phyloP scores from a whole-genome alignment of 2,888 invertebrate genomes.

The Parelbella ahira region DNA sequence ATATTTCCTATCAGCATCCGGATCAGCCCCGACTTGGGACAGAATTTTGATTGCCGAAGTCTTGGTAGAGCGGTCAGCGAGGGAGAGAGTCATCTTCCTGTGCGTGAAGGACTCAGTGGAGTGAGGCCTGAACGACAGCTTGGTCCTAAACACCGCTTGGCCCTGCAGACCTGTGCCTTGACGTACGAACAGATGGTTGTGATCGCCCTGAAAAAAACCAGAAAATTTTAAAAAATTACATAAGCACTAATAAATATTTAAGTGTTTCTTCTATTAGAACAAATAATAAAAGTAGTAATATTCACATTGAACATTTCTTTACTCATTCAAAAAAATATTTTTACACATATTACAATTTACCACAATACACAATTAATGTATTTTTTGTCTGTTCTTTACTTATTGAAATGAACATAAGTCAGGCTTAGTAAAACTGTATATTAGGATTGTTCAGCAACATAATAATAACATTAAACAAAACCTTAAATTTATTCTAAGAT shows the following conservation, averaged over 20 bases:
- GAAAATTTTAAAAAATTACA: too few species aligned
- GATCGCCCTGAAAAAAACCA: constrained; percentile 89
- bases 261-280: neutral
- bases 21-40: constrained; percentile 95
- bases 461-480: too few species aligned
- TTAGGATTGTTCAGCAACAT: too few species aligned
- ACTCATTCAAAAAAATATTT: too few species aligned
- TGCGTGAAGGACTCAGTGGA: constrained; percentile 99
- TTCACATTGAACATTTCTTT: too few species aligned
- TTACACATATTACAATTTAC: too few species aligned
- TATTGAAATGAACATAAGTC: too few species aligned
- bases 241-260: neutral
- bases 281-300: too few species aligned
- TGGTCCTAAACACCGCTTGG: constrained; percentile 97
- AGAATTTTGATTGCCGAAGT: constrained; percentile 97
- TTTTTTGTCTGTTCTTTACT: too few species aligned
- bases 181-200: constrained; percentile 98
- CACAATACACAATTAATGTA: too few species aligned
- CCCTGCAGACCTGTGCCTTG: constrained; percentile 99
- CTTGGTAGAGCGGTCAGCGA: constrained; percentile 97
- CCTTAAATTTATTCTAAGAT: too few species aligned
- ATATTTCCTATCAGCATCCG: constrained; percentile 94
- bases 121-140: constrained; percentile 98
- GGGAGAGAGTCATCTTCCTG: constrained; percentile 98
- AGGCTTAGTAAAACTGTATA: too few species aligned